Evolutionary conservation across 2,797 vertebrate genomes (phyloP).

Genomic region (Aulostomus chinensis): DNA sequence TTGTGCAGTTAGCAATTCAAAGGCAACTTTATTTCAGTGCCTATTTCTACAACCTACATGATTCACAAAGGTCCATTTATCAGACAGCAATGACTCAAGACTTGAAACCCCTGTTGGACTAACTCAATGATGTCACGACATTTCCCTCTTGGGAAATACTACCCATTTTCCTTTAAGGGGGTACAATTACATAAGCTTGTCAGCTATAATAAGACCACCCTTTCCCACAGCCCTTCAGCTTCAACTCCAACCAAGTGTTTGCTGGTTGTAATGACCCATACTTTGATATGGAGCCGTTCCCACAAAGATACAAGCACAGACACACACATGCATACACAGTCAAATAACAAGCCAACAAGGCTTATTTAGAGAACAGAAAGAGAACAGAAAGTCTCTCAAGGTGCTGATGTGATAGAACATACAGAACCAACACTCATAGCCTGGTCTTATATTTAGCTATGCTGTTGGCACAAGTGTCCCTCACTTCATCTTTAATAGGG

Average conservation of each 20-base stretch:
- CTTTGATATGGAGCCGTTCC: constrained; percentile 56
- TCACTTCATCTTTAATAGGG: constrained; percentile 34
- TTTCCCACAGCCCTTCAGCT: constrained; percentile 50
- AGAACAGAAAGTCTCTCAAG: constrained; percentile 55
- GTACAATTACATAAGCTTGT: constrained; percentile 57
- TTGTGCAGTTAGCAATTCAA: no score
- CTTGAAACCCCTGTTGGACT: not conserved
- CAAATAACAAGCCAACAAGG: constrained; percentile 66
- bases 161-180: constrained; percentile 35
- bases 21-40: no score
- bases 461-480: constrained; percentile 22
- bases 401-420: constrained; percentile 42
- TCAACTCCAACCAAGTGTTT: constrained; percentile 41
- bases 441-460: constrained; percentile 55
- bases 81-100: no score
- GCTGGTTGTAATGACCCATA: constrained; percentile 41
- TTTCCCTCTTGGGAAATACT: constrained; percentile 32
- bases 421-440: constrained; percentile 29
- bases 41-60: no score
- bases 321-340: constrained; percentile 25
- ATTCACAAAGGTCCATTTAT: no score
- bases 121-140: constrained; percentile 19
- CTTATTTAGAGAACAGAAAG: constrained; percentile 53
- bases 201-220: constrained; percentile 62
- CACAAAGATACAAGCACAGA: constrained; percentile 32